Conservation (phyloP, 2,888 invertebrate species). For the Polietes domitor region DNA sequence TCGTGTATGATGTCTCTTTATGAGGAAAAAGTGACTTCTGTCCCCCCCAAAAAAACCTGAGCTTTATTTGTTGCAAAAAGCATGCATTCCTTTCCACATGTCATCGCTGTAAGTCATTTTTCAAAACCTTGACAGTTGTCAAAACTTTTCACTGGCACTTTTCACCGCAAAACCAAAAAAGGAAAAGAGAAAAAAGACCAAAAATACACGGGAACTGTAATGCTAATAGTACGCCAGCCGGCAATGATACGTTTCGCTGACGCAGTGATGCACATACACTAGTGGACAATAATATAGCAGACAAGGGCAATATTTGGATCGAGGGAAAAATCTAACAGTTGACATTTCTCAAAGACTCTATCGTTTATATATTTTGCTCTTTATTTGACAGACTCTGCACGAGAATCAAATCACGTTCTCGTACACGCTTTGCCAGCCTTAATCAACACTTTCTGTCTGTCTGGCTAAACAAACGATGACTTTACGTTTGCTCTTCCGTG, state of each 20-base stretch:
- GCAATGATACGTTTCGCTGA: not conserved
- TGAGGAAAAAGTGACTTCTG: too few species aligned
- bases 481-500: not conserved
- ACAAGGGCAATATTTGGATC: too few species aligned
- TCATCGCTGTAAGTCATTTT: not conserved
- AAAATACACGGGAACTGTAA: not conserved
- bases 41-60: too few species aligned
- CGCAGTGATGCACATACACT: not conserved
- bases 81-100: not conserved
- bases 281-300: not conserved
- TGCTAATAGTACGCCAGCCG: not conserved
- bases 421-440: not conserved
- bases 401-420: not conserved
- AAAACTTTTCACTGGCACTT: constrained; percentile 10
- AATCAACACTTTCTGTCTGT: constrained; percentile 1
- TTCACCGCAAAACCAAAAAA: not conserved
- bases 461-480: not conserved
- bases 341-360: too few species aligned
- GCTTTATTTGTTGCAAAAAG: not conserved
- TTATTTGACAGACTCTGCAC: too few species aligned
- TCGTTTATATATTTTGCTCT: too few species aligned
- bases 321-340: too few species aligned
- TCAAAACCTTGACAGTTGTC: constrained; percentile 15
- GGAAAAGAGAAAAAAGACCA: not conserved
- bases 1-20: too few species aligned